phyloP scores from a whole-genome alignment of 2,797 vertebrate species.

The Fratercula arctica region DNA sequence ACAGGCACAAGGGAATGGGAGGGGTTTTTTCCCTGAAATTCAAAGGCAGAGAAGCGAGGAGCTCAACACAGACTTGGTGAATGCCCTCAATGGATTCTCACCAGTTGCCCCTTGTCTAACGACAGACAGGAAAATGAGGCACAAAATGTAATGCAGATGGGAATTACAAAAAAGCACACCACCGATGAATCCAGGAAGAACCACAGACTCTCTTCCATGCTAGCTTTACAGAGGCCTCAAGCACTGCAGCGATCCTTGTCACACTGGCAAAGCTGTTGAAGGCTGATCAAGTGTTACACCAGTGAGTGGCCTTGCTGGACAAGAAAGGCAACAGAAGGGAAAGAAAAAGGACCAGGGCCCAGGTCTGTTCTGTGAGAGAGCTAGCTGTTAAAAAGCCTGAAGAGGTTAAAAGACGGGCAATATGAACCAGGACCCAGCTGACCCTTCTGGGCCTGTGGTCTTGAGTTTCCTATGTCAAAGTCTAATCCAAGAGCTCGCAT shows the following conservation, averaged over 20 bases:
- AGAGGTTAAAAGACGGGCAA: background rate
- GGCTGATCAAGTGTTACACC: background rate
- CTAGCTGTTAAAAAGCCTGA: background rate
- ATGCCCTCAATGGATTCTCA: background rate
- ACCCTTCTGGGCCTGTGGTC: background rate
- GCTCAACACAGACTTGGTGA: background rate
- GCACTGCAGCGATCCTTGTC: background rate
- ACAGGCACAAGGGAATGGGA: background rate
- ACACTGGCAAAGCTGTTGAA: background rate
- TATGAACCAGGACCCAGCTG: background rate
- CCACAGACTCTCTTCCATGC: background rate
- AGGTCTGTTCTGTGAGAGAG: background rate
- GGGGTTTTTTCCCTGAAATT: background rate
- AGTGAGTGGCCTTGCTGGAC: background rate
- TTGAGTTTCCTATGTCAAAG: background rate
- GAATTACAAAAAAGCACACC: background rate
- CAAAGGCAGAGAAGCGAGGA: background rate
- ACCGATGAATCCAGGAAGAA: background rate
- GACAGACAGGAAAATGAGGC: background rate
- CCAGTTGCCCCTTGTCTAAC: background rate
- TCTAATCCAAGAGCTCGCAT: background rate
- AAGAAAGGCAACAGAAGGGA: background rate
- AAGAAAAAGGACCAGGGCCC: background rate
- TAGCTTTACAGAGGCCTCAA: background rate
- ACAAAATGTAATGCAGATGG: constrained; percentile 26